Evolutionary conservation across 2,888 invertebrate genomes (phyloP), one percentile per base, ranked within the genome.

Genomic region (Zhengitettix transpicula): DNA sequence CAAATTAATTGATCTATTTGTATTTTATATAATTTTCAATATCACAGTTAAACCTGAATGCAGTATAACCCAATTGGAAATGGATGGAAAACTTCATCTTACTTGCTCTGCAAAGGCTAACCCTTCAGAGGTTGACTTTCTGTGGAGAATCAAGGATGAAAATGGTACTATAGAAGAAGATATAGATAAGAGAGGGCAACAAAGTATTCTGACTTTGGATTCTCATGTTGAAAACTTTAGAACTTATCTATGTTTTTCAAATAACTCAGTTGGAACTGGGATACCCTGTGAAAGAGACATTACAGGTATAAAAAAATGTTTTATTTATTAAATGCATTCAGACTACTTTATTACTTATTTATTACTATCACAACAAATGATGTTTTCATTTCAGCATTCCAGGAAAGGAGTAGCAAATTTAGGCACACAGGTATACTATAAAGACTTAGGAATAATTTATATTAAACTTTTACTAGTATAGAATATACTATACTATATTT

Each of bases 201-300:
- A 77, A 65, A 81, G 81, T 67, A 81, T 79, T 72, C 79, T 92
- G 63, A 75, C 79, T 42, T 74, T 86, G 63, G 82, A 83, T 67
- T 76, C 78, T 10, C 75, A 77, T 58, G 75, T 79, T 52, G 82
- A 82, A 67, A 81, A 81, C 67, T 77, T 78, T 66, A 79, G 91
- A 61, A 91, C 88, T 9, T 94, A 93, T 73, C 79, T 86, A 60
- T 94, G 94, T 72, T 79, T 81, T 67, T 91, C 89, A 28, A 90
- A 87, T 72, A 94, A 94, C 75, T 78, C 84, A 8, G 87, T 91
- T 14, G 93, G 92, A 58, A 69, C 72, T 52, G 79, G 78, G 28
- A 72, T 72, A 42, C 74, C 78, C 1, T 81, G 81, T 65, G 78
- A 77, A 63, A 72, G 75, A 47, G 75, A 75, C 66, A 75, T 79